Base-by-base conservation (phyloP, 2,888 invertebrate species). In the Gastracanthus pulcherrimus region DNA sequence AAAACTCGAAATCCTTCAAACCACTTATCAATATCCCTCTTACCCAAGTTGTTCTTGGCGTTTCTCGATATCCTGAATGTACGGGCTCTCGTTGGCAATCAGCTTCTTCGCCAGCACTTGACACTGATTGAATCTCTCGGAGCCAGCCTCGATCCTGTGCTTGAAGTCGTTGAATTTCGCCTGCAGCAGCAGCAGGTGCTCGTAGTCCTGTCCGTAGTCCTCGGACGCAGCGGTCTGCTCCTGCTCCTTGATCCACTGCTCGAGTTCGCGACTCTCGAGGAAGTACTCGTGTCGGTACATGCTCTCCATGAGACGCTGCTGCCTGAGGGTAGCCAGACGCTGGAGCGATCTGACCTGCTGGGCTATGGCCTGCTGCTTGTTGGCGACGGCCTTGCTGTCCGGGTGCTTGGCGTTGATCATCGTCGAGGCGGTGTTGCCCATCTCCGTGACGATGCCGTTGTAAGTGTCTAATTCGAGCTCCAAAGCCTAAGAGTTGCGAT, bases 121-220 rank as follows among this genome's bases (percentile, higher is more conserved):
- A 89, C 98, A 98, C 89, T 97, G 97, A 89, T 95, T 96, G 90
- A 98, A 98, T 79, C 98, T 92, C 89, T 98, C 98, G 0, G 96
- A 95, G 0, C 98, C 98, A 29, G 96, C 95, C 89, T 98, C 97
- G 5, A 98, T 97, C 66, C 96, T 94, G 89, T 97, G 97, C 82
- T 98, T 97, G 74, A 98, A 95, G 90, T 98, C 98, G 85, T 98
- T 97, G 91, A 98, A 98, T 91, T 98, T 98, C 45, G 96, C 96
- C 89, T 97, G 96, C 38, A 98, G 92, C 87, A 97, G 95, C 92
- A 97, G 90, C 71, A 98, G 92, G 92, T 98, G 98, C 87, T 98
- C 98, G 88, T 96, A 98, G 91, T 99, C 98, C 90, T 97, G 97
- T 0, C 98, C 98, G 88, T 97, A 98, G 90, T 98, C 98, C 88